These are phyloP conservation scores for Rotaria socialis DNA, from an alignment of 2,888 invertebrate genomes.

Conservation along the genomic window DNA sequence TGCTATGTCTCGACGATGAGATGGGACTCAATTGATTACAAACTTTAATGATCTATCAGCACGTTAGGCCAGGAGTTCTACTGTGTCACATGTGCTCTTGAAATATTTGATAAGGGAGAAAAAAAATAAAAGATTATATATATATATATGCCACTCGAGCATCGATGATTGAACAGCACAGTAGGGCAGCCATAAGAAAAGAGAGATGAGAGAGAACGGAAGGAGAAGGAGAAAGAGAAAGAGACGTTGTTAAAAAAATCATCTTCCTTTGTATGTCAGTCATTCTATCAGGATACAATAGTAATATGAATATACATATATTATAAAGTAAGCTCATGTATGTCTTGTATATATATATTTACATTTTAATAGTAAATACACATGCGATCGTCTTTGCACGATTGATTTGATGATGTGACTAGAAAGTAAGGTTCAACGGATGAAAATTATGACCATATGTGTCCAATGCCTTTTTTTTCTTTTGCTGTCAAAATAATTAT, in stretches of 20 bases:
- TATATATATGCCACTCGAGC: neutral
- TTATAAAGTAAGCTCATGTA: neutral
- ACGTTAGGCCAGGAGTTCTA: neutral
- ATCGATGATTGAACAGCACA: constrained; percentile 7
- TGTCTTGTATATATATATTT: neutral
- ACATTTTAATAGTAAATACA: constrained; percentile 23
- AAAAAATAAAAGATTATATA: neutral
- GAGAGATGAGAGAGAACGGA: neutral
- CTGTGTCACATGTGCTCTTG: neutral
- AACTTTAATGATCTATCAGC: constrained; percentile 20
- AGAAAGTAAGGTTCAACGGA: neutral
- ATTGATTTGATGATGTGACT: neutral
- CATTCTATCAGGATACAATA: constrained; percentile 10
- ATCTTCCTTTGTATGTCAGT: constrained; percentile 16
- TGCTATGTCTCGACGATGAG: constrained; percentile 13
- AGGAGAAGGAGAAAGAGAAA: neutral
- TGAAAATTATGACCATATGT: neutral
- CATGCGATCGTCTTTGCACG: neutral
- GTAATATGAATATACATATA: constrained; percentile 22
- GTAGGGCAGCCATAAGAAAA: neutral
- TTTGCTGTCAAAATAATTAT: neutral
- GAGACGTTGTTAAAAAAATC: neutral
- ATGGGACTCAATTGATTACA: neutral
- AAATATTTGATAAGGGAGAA: neutral
- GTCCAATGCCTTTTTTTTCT: neutral